A percentile compares a stretch with the other conserved stretches of the same genome.
Conservation (phyloP, 2,888 invertebrate genomes). For the Amphipoea oculea region DNA sequence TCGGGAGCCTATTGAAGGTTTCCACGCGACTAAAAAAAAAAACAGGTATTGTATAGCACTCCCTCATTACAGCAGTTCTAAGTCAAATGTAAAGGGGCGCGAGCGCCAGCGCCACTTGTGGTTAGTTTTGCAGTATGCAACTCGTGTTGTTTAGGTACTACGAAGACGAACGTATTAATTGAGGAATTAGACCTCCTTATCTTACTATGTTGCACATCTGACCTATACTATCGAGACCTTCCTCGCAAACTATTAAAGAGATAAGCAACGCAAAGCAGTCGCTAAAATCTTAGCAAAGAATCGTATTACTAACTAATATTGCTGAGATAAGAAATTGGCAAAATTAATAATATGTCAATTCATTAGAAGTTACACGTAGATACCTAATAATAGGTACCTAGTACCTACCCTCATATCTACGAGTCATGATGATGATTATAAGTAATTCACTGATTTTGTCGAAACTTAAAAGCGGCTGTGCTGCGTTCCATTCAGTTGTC, state of each 20-base stretch:
- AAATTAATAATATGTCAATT: conserved; percentile 4
- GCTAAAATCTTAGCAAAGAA: neutral
- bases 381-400: neutral
- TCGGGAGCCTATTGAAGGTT: too few relatives aligned
- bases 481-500: neutral
- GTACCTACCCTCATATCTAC: too few relatives aligned
- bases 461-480: neutral
- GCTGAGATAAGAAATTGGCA: neutral
- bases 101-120: neutral
- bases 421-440: neutral
- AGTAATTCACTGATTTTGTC: neutral
- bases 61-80: neutral
- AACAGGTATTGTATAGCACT: neutral
- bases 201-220: conserved; percentile 24
- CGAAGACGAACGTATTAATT: neutral
- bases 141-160: conserved; percentile 14
- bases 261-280: conserved; percentile 10
- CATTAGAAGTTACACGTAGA: neutral
- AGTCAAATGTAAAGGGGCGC: neutral
- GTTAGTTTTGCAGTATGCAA: neutral
- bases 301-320: neutral
- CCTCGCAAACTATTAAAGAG: neutral
- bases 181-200: neutral
- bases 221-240: conserved; percentile 27
- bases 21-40: too few relatives aligned